phyloP scores from a whole-genome alignment of 2,113 vertebrate genomes.

The Myiopsitta monachus region DNA sequence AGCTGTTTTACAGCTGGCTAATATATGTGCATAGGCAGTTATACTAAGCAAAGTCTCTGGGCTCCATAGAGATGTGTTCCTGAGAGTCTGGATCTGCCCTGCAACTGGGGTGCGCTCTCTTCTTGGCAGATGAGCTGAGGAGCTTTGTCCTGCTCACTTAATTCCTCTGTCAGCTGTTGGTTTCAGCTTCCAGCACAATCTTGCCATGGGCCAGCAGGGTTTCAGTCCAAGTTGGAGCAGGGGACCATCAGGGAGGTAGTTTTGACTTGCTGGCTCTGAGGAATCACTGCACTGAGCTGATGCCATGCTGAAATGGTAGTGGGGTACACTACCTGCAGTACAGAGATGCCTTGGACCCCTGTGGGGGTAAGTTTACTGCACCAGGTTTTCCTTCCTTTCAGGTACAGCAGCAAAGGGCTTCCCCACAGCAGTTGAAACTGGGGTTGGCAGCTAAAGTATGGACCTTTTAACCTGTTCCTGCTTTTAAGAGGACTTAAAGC shows the following conservation, averaged over 20 bases:
- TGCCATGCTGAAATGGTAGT: not conserved
- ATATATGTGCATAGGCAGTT: not conserved
- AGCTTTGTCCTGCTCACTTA: not conserved
- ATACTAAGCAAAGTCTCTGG: not conserved
- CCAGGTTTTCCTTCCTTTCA: not conserved
- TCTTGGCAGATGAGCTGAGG: not conserved
- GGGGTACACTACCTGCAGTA: not conserved
- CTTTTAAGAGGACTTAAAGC: not conserved
- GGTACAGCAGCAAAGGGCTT: not conserved
- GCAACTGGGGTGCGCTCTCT: not conserved
- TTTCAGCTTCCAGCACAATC: not conserved
- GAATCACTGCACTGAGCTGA: not conserved
- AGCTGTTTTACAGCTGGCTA: not conserved
- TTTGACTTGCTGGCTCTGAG: not conserved
- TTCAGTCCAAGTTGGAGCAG: not conserved
- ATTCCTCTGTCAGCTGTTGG: not conserved
- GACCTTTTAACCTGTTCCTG: not conserved
- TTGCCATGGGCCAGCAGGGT: accelerated
- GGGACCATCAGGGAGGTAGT: not conserved
- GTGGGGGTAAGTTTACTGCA: not conserved
- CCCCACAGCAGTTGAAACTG: not conserved
- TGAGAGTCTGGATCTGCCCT: not conserved
- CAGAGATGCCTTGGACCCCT: not conserved
- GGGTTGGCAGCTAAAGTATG: not conserved
- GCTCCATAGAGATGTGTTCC: not conserved